Base-by-base conservation (phyloP, 2,797 vertebrate species). In the Amniataba percoides region DNA sequence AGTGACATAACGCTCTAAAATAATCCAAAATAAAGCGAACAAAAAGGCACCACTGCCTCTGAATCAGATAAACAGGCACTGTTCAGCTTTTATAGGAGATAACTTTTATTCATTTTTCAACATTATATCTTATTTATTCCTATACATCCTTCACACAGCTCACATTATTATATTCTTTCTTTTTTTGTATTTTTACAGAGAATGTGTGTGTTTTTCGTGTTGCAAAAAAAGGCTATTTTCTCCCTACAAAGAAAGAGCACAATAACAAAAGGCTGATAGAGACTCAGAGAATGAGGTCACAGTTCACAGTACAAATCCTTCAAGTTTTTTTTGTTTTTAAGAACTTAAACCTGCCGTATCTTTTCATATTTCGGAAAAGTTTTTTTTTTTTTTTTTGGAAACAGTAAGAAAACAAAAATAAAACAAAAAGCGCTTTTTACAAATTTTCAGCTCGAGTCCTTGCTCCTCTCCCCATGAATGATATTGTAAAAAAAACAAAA, bases 241-340 rank as follows among this genome's bases (percentile, higher is more conserved):
- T 92, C 90, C 92, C 93, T 94, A 88, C 94, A 95, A 96, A 88
- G 43, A 83, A 88, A 55, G 83, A 90, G 77, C 83, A 90, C 86
- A 90, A 86, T 83, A 92, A 90, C 85, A 94, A 92, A 96, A 96
- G 93, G 94, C 94, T 95, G 92, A 95, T 94, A 95, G 95, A 93
- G 96, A 96, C 90, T 95, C 93, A 95, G 92, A 96, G 95, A 97
- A 96, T 95, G 97, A 98, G 97, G 97, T 98, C 97, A 98, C 96
- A 97, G 96, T 99, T 99, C 97, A 99, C 97, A 99, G 97, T 99
- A 98, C 94, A 96, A 96, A 97, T 96, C 94, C 95, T 98, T 98
- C 97, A 98, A 98, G 97, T 97, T 90, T 97, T 96, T 82, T 31
- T 79, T 57, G 70, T 87, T 80, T 66, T 87, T 90, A 92, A 93